A percentile compares a stretch with the other conserved stretches of the same genome.
These are phyloP conservation scores for Gopherus flavomarginatus DNA, from an alignment of 2,113 vertebrate species.

Conservation along the genomic window DNA sequence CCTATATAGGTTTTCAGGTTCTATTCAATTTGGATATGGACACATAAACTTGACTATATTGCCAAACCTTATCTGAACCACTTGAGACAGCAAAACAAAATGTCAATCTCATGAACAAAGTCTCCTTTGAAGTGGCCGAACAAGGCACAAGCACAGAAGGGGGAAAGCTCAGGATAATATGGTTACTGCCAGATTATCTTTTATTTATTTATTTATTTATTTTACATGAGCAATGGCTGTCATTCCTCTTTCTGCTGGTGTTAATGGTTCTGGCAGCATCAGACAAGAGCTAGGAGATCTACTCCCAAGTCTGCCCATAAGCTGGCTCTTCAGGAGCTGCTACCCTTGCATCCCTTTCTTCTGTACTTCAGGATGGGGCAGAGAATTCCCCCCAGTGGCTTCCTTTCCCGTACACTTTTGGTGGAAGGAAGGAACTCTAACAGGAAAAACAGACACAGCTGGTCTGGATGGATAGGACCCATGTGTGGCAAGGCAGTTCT, in stretches of 20 bases:
- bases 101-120: neutral
- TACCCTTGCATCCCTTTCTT: neutral
- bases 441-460: no score
- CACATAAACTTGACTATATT: conserved; percentile 1
- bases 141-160: neutral
- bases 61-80: conserved; percentile 4
- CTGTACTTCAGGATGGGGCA: neutral
- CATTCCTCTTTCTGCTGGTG: neutral
- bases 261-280: neutral
- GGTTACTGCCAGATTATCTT: neutral
- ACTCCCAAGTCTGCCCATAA: neutral
- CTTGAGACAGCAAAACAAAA: neutral
- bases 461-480: no score
- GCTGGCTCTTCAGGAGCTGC: accelerated
- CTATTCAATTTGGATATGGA: neutral
- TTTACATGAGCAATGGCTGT: neutral
- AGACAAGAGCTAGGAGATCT: neutral
- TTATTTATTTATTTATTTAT: conserved; percentile 27
- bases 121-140: conserved; percentile 23
- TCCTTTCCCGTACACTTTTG: no score
- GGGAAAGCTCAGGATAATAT: neutral
- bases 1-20: neutral
- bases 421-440: no score
- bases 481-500: no score
- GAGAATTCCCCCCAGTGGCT: no score